These are phyloP conservation scores for Enteromius trimaculatus DNA, from an alignment of 2,797 vertebrate genomes.

Conservation along the genomic window DNA sequence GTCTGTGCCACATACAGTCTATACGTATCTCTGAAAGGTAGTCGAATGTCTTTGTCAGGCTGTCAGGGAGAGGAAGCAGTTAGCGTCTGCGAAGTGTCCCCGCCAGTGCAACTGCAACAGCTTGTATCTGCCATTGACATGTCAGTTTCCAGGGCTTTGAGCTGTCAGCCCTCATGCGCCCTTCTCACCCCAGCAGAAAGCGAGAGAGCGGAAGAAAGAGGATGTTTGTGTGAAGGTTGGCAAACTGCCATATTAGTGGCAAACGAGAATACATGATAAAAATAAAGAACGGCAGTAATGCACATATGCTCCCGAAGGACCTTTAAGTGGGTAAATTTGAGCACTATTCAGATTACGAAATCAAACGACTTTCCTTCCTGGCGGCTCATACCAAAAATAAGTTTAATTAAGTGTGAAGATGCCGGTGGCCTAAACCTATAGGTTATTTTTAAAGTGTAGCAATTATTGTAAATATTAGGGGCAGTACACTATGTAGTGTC, in stretches of 20 bases:
- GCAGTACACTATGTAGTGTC: background rate
- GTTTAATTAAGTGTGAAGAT: background rate
- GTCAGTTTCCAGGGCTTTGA: slow-evolving; percentile 74
- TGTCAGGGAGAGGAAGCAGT: slow-evolving; percentile 75
- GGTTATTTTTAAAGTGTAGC: background rate
- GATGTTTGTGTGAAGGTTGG: slow-evolving; percentile 25
- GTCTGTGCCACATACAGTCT: slow-evolving; percentile 58
- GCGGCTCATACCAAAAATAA: background rate
- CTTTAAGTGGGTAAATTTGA: no score
- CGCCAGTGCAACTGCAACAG: slow-evolving; percentile 70
- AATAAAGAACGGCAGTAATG: slow-evolving; percentile 13
- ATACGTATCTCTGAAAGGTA: slow-evolving; percentile 68
- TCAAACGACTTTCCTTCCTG: background rate
- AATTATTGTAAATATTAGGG: background rate
- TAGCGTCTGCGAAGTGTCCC: slow-evolving; percentile 65
- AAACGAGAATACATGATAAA: slow-evolving; percentile 18
- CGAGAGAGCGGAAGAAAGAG: slow-evolving; percentile 49
- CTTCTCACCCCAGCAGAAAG: slow-evolving; percentile 56
- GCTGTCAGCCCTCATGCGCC: slow-evolving; percentile 67
- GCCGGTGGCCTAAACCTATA: background rate
- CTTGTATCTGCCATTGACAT: slow-evolving; percentile 77
- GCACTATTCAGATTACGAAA: no score
- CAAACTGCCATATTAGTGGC: slow-evolving; percentile 35
- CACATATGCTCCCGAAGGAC: slow-evolving; percentile 4
- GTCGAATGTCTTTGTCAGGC: slow-evolving; percentile 76